Evolutionary conservation across 2,113 vertebrate species (phyloP), one percentile per base, ranked within the genome.

Genomic region (Cynoglossus semilaevis): DNA sequence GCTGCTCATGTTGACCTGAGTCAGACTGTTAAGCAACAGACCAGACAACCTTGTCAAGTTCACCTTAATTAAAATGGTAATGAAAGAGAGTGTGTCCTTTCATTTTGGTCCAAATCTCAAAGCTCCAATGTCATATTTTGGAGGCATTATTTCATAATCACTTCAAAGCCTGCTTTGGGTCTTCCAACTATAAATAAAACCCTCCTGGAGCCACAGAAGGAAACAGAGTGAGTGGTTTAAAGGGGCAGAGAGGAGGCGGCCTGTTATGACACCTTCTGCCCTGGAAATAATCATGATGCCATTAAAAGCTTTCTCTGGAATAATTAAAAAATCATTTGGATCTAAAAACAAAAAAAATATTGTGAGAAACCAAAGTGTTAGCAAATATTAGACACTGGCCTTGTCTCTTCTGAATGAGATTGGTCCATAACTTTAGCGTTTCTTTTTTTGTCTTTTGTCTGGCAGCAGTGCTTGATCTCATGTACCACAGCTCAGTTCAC

Each of bases 331-430:
- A n/a, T n/a, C n/a, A n/a, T n/a, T n/a, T n/a, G n/a, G n/a, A n/a
- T n/a, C n/a, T n/a, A n/a, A n/a, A n/a, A n/a, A n/a, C n/a, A n/a
- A n/a, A n/a, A n/a, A n/a, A n/a, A n/a, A n/a, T n/a, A n/a, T n/a
- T n/a, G n/a, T n/a, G n/a, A n/a, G n/a, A n/a, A n/a, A n/a, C n/a
- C n/a, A n/a, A n/a, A n/a, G n/a, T n/a, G n/a, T n/a, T n/a, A n/a
- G n/a, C n/a, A n/a, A 29, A 6, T 6, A 29, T 29, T 6, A 6
- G 22, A 29, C 54, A 57, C 72, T 74, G 72, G 41, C 68, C 72
- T 29, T 66, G 51, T 78, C 63, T 73, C 68, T 54, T 66, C 71
- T 75, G 85, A 83, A 85, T 84, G 81, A 80, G 78, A 77, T 79
- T 74, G 68, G 66, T 76, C 72, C 80, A 72, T 75, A 87, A 84